phyloP scores from a whole-genome alignment of 1,140 invertebrate genomes.

The Bactericera cockerelli region DNA sequence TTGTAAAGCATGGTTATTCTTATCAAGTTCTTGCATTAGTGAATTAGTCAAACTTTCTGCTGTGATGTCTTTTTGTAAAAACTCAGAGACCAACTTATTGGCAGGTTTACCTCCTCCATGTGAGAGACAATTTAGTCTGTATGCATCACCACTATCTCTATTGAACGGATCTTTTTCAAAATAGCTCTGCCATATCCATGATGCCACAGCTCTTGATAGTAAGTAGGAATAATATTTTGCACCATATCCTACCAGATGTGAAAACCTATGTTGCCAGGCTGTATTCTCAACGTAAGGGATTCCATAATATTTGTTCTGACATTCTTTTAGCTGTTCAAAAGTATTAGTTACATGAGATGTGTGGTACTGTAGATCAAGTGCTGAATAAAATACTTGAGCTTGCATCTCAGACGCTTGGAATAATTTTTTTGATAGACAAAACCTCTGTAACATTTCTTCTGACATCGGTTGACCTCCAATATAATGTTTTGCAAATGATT shows the following conservation, averaged over 20 bases:
- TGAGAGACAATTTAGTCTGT: slow-evolving; percentile 55
- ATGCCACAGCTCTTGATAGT: slow-evolving; percentile 82
- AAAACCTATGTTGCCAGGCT: slow-evolving; percentile 91
- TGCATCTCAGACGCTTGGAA: slow-evolving; percentile 85
- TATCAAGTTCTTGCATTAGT: slow-evolving; percentile 34
- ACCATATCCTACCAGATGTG: slow-evolving; percentile 93
- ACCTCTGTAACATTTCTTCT: slow-evolving; percentile 50
- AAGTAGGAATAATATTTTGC: slow-evolving; percentile 97
- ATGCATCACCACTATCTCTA: slow-evolving; percentile 54
- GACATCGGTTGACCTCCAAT: slow-evolving; percentile 74
- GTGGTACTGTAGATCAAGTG: slow-evolving; percentile 81
- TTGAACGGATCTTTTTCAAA: slow-evolving; percentile 73
- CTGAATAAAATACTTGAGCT: slow-evolving; percentile 77
- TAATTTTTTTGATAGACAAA: slow-evolving; percentile 68
- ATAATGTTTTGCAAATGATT: slow-evolving; percentile 79
- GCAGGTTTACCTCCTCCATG: slow-evolving; percentile 81
- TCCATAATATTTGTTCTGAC: slow-evolving; percentile 71
- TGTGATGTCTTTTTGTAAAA: slow-evolving; percentile 49
- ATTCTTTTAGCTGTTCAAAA: slow-evolving; percentile 54
- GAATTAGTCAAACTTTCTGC: slow-evolving; percentile 36
- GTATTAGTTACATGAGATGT: slow-evolving; percentile 34
- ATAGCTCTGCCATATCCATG: slow-evolving; percentile 80
- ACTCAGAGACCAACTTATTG: slow-evolving; percentile 50
- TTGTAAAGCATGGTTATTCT: slow-evolving; percentile 6
- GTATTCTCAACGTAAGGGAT: slow-evolving; percentile 77